Base-by-base conservation (phyloP, 2,113 vertebrate genomes). In the Vombatus ursinus region DNA sequence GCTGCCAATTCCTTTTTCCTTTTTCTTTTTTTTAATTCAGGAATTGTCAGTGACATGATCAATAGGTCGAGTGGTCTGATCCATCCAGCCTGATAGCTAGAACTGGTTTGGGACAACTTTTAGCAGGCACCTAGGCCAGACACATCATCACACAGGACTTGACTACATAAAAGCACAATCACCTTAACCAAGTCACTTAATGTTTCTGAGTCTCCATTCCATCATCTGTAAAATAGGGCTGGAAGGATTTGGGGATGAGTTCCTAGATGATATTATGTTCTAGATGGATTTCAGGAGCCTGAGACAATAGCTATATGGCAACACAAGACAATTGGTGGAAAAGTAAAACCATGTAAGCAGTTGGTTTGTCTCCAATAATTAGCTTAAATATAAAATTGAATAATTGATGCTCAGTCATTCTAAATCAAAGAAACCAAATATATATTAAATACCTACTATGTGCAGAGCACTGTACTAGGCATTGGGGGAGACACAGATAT, bases 1-100 rank as follows among this genome's bases (percentile, higher is more conserved):
- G 93, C 92, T 97, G 93, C 92, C 89, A 52, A 90, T 52, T 89
- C 51, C 50, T 57, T n/a, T 47, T 57, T 50, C 12, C 44, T 53
- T 91, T 8, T 44, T 44, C n/a, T 44, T 44, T 84, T 84, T 14
- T 51, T 51, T 50, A 8, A 48, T 37, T 6, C 26, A n/a, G 92
- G 94, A 92, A 8, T 9, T 25, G 54, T 91, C 95, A 47, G 8
- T 54, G 92, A 57, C 50, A 28, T 3, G 31, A 61, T 94, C 52
- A 50, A 90, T 31, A 54, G 47, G 96, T 53, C 91, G 52, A 49
- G 68, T n/a, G 47, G 1, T 0, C n/a, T n/a, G 44, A 52, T 44
- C 90, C 1, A 3, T 47, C 22, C 52, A 84, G 68, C 7, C 16
- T 84, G 68, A 84, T n/a, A 84, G 68, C 68, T 84, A n/a, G 61